Base-by-base conservation (phyloP, 1,140 invertebrate species). In the Leptinotarsa texana region DNA sequence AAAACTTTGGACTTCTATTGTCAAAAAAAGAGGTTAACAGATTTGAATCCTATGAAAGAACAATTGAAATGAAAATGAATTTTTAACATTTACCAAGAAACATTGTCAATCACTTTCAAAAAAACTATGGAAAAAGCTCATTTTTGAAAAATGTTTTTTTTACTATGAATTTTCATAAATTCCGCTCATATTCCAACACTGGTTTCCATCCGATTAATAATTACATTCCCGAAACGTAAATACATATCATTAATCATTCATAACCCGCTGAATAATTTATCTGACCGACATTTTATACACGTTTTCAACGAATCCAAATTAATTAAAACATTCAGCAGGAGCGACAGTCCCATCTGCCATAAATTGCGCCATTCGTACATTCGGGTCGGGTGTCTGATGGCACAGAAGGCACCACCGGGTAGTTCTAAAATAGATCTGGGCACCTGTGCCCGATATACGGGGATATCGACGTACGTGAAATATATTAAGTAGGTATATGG, bases 221-320 rank as follows among this genome's bases (percentile, higher is more conserved):
- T 42, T 42, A 42, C 11, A 42, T 42, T 42, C 33, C 33, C 33
- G 33, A 68, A 33, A 68, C 66, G 66, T 47, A 18, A 15, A 68
- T n/a, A 68, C 42, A 42, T 42, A 47, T 49, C 42, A 68, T 68
- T 42, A 47, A 57, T 57, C 51, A 57, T 57, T 57, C 51, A 57
- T 57, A 57, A 57, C 51, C 51, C 51, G 51, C 51, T 57, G 51
- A 57, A 57, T 57, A 13, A 57, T 57, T 42, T 68, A 47, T 68
- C 42, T 68, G 66, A 68, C 66, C 66, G 66, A 68, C 42, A 68
- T 68, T 68, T 68, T 68, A 68, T 68, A 68, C 24, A 42, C 66
- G 66, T 42, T 42, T 42, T 27, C 63, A 27, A 47, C 42, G 42
- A 42, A 27, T 18, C 24, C 42, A 47, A 68, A 42, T 68, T 18